Evolutionary conservation across 30 jellyfish, hydroid and myxozoan genomes (phyloP), one percentile per base, ranked within the genome.

Genomic region (Aurelia sp.): DNA sequence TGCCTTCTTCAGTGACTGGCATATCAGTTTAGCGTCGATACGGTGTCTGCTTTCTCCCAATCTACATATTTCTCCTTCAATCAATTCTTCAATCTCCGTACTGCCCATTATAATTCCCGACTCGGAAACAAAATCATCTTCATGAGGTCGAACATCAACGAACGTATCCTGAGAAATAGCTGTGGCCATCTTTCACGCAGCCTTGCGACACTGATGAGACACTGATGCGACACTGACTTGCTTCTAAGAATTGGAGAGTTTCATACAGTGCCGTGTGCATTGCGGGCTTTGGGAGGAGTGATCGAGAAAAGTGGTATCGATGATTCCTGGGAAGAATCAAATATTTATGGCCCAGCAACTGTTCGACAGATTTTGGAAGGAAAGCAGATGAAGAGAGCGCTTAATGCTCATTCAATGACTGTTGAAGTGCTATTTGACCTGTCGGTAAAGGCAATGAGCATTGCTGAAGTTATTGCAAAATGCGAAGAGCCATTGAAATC

Each of bases 181-280:
- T 44, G 55, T 16, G 13, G 55, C 55, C 55, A 44, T 44, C 55
- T 44, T 44, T 7, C 50, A 38, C 8, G 10, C 50, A 2, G 33
- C 2, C 33, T 27, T 2, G 33, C 33, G 33, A 27, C n/a, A n/a
- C n/a, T n/a, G n/a, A n/a, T n/a, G n/a, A n/a, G n/a, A n/a, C n/a
- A n/a, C n/a, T n/a, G n/a, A n/a, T n/a, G n/a, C n/a, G n/a, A n/a
- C n/a, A 35, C 47, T 35, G 47, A 35, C 84, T 72, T 41, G 67
- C 19, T 72, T 66, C 84, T 72, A 65, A 2, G 72, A 65, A 72
- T 72, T 47, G 67, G 84, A 11, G 68, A 72, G 18, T 47, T 47
- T 72, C 84, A 72, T 66, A 72, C 84, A 72, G 84, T 72, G 44
- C 24, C 41, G 84, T 72, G 67, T 72, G 84, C 84, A 72, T 72